Base-by-base conservation (phyloP, 2,113 vertebrate genomes). In the Phalacrocorax carbo region DNA sequence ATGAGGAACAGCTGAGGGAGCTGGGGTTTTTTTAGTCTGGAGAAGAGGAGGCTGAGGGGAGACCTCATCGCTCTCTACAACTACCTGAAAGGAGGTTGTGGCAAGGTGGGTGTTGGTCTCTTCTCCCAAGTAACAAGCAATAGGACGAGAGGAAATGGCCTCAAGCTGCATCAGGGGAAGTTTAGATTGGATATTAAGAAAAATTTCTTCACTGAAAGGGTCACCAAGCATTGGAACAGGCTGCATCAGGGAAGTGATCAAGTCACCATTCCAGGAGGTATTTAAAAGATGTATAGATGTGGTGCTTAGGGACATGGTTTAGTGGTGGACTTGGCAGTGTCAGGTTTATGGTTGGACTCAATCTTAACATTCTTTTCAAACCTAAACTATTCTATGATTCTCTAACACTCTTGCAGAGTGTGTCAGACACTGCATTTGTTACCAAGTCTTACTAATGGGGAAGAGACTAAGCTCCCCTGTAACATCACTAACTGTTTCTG, bases 1-100 rank as follows among this genome's bases (percentile, higher is more conserved):
- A 15, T 2, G 5, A 82, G n/a, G 20, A 81, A 3, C 0, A 0
- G 16, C 40, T 86, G 66, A 65, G 7, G 19, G 30, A 90, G 21
- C 13, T 32, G 15, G 11, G n/a, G 3, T 3, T 61, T 25, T n/a
- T 57, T 90, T 8, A 87, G 48, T 4, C 68, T 62, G 36, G 15
- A 36, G 22, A 25, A 60, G 4, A 81, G 38, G 15, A 82, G 23
- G 17, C 51, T 75, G 4, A 40, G 29, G 17, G 22, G 22, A 34
- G 11, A 84, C 11, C 3, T 49, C 26, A n/a, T 5, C 0, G 1
- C 14, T 27, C 52, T 49, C 46, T 36, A 16, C 6, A 55, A 30
- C 10, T 70, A 26, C 21, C 36, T 70, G 44, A 89, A 65, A 82
- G 27, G 8, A 73, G 13, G 40, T 0, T 54, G 30, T 19, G 54